Conservation (phyloP, 2,113 vertebrate species). For the Synodontis membranacea region DNA sequence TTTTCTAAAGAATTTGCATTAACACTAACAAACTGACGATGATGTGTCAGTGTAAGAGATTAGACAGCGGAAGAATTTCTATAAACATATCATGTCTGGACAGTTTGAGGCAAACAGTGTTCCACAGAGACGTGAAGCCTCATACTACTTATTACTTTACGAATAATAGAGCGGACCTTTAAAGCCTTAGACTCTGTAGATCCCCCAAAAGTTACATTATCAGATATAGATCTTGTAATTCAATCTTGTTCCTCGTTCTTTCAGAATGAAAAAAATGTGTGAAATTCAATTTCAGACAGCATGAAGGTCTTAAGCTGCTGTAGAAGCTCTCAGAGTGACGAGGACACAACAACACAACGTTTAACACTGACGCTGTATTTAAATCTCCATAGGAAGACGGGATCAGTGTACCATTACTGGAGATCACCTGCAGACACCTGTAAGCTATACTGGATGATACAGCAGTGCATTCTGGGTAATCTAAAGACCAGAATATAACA, state of each 20-base stretch:
- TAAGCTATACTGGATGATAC: background rate
- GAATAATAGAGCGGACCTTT: background rate
- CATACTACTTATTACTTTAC: background rate
- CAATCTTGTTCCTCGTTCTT: background rate
- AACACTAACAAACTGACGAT: too few relatives aligned
- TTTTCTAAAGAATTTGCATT: background rate
- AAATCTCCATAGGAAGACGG: background rate
- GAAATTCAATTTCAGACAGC: background rate
- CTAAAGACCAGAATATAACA: background rate
- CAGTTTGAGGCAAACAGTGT: too few relatives aligned
- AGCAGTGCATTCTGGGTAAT: conserved; percentile 1
- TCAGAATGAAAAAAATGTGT: background rate
- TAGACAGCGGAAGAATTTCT: too few relatives aligned
- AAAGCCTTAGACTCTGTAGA: background rate
- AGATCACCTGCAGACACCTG: background rate
- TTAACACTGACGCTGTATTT: background rate
- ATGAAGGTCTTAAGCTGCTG: background rate
- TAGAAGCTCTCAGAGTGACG: background rate
- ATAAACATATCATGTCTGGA: too few relatives aligned
- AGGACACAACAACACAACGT: background rate
- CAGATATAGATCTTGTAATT: background rate
- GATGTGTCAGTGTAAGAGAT: background rate
- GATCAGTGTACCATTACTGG: background rate
- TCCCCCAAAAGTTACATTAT: background rate
- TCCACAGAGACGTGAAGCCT: too few relatives aligned